Conservation (phyloP, 2,113 vertebrate genomes). For the Podarcis muralis region DNA sequence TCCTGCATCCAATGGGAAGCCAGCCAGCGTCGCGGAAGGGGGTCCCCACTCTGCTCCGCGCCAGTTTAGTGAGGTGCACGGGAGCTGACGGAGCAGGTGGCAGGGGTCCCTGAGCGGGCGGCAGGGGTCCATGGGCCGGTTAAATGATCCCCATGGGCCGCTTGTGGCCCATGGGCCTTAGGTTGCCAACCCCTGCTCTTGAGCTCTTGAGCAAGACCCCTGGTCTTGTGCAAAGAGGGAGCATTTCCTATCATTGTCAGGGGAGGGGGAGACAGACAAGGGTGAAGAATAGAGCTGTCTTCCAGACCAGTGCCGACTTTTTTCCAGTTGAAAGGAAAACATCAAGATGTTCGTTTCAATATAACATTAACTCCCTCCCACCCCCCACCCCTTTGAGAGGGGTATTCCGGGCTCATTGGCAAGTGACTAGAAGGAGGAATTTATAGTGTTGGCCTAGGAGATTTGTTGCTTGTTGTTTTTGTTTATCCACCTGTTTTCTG, state of each 20-base stretch:
- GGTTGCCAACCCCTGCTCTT: too few relatives aligned
- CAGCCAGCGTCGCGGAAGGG: too few relatives aligned
- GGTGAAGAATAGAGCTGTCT: background rate
- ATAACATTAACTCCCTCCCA: background rate
- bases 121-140: too few relatives aligned
- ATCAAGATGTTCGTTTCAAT: background rate
- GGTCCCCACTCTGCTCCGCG: too few relatives aligned
- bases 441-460: background rate
- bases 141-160: too few relatives aligned
- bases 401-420: conserved; percentile 19
- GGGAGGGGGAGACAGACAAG: background rate
- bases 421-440: conserved; percentile 37
- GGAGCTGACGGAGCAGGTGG: too few relatives aligned
- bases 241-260: background rate
- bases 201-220: background rate
- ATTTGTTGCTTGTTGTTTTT: conserved; percentile 61
- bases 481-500: conserved; percentile 76
- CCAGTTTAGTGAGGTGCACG: too few relatives aligned
- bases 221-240: background rate
- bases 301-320: background rate
- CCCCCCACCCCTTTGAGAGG: background rate
- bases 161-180: too few relatives aligned
- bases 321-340: background rate
- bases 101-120: too few relatives aligned
- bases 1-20: too few relatives aligned